Evolutionary conservation across 2,888 invertebrate genomes (phyloP).

Genomic region (Pheosia tremula): DNA sequence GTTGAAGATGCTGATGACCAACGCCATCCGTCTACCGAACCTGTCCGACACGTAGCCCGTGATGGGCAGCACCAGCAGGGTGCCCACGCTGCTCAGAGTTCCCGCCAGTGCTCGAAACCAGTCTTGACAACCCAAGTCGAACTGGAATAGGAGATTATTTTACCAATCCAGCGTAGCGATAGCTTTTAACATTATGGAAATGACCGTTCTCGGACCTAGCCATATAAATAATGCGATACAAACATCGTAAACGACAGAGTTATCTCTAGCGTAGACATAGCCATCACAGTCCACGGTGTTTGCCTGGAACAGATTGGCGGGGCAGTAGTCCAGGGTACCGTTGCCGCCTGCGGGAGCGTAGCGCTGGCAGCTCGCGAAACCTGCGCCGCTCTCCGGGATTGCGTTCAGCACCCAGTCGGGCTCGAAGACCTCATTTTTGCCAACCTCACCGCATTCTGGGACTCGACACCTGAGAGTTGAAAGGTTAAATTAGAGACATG

Average conservation of each 20-base stretch:
- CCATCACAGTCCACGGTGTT: slow-evolving; percentile 48
- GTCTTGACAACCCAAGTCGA: slow-evolving; percentile 86
- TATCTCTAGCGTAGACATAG: slow-evolving; percentile 62
- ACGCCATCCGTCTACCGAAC: slow-evolving; percentile 79
- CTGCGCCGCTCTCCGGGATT: slow-evolving; percentile 57
- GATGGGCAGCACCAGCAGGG: slow-evolving; percentile 87
- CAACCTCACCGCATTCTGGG: slow-evolving; percentile 76
- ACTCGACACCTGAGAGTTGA: slow-evolving; percentile 73
- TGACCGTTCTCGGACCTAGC: no score
- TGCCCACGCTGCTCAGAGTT: slow-evolving; percentile 88
- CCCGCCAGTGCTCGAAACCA: slow-evolving; percentile 90
- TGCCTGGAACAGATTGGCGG: slow-evolving; percentile 51
- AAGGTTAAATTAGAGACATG: background rate
- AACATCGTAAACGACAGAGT: slow-evolving; percentile 72
- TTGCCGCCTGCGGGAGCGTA: slow-evolving; percentile 51
- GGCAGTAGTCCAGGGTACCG: slow-evolving; percentile 56
- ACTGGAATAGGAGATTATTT: slow-evolving; percentile 64
- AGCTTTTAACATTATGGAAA: no score
- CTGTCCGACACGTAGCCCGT: slow-evolving; percentile 89
- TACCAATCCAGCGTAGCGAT: background rate
- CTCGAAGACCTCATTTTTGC: slow-evolving; percentile 52
- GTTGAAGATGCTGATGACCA: slow-evolving; percentile 74
- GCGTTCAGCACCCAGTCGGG: slow-evolving; percentile 76
- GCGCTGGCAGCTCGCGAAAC: slow-evolving; percentile 74
- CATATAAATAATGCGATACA: slow-evolving; percentile 31